Percentiles rank a stretch among this genome's conserved stretches.
Evolutionary conservation across 1,140 invertebrate genomes (phyloP).

Genomic region (Coenobita brevimanus): DNA sequence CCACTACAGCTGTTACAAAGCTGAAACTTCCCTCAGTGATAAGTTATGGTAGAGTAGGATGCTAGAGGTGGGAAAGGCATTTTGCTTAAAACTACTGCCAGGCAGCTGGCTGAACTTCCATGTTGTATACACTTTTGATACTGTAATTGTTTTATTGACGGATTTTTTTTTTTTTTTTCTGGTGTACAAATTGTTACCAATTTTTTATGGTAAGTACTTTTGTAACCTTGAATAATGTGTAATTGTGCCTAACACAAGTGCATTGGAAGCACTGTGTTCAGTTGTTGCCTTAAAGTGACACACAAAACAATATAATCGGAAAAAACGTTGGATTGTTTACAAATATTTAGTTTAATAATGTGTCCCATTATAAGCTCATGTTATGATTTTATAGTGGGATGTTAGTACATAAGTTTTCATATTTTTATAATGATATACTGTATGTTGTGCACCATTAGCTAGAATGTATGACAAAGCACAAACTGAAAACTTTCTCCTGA

Average conservation of each 20-base stretch:
- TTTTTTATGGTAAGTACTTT: not conserved
- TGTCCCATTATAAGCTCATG: not conserved
- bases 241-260: slow-evolving; percentile 10
- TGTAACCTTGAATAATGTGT: not conserved
- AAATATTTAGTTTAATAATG: not conserved
- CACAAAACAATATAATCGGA: not conserved
- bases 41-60: too few relatives aligned
- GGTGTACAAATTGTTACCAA: too few relatives aligned
- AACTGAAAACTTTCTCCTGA: slow-evolving; percentile 36
- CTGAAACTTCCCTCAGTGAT: too few relatives aligned
- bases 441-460: slow-evolving; percentile 21
- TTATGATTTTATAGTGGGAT: not conserved
- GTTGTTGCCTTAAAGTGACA: slow-evolving; percentile 34
- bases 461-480: slow-evolving; percentile 3
- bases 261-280: not conserved
- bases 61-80: too few relatives aligned
- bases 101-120: too few relatives aligned
- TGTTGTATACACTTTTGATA: too few relatives aligned
- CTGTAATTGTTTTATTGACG: too few relatives aligned
- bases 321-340: not conserved
- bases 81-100: too few relatives aligned
- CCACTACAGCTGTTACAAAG: too few relatives aligned
- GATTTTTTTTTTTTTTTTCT: too few relatives aligned
- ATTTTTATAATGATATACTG: slow-evolving; percentile 23
- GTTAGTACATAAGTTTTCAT: slow-evolving; percentile 16